Percentiles rank a stretch among this genome's conserved stretches.
Conservation (phyloP, 2,888 invertebrate species). For the Machimus atricapillus region DNA sequence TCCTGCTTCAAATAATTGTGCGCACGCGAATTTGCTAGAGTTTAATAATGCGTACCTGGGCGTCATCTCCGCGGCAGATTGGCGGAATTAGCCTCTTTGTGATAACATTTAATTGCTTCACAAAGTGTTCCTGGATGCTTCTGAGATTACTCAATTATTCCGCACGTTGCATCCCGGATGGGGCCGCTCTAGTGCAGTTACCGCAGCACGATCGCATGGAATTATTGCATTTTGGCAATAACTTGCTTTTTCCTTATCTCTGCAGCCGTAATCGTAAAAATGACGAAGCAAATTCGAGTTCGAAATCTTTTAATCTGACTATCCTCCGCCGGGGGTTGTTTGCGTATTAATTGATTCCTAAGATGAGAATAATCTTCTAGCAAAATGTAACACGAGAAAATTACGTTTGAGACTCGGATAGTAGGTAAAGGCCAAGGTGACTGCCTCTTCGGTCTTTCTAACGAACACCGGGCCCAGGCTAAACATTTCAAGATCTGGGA, state of each 20-base stretch:
- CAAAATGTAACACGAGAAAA: neutral
- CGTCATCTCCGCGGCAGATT: neutral
- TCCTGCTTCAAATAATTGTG: neutral
- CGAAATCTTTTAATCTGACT: neutral
- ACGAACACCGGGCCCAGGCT: neutral
- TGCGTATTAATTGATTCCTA: neutral
- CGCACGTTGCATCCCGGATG: neutral
- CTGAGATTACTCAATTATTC: neutral
- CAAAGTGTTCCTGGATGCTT: neutral
- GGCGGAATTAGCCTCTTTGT: neutral
- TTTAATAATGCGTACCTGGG: neutral
- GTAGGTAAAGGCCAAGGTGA: constrained; percentile 38
- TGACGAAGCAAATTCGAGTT: neutral
- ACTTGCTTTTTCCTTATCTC: neutral
- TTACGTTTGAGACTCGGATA: neutral
- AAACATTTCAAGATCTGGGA: neutral
- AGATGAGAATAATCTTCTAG: neutral
- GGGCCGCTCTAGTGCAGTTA: neutral
- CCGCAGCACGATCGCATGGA: neutral
- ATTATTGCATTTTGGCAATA: neutral
- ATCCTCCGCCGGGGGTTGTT: neutral
- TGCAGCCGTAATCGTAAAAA: neutral
- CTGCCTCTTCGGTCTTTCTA: neutral
- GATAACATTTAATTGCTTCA: neutral
- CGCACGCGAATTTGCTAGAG: neutral